These are phyloP conservation scores for Cheilosia scutellata DNA, from an alignment of 2,888 invertebrate genomes.

Conservation along the genomic window DNA sequence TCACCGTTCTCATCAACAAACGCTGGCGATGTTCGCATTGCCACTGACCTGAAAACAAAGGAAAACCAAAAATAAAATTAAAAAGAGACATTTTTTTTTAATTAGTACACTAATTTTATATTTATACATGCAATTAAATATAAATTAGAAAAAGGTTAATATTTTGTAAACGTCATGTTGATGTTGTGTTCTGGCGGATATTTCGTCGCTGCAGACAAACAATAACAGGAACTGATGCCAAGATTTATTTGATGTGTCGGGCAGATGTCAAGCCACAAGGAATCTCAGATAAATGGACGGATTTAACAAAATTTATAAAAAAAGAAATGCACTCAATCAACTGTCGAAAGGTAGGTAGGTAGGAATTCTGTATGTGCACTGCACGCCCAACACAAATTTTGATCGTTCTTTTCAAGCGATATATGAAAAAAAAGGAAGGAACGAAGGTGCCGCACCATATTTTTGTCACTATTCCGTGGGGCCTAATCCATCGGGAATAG, in stretches of 20 bases:
- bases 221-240: not conserved
- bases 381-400: slow-evolving; percentile 14
- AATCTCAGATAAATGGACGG: slow-evolving; percentile 10
- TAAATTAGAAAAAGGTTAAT: slow-evolving; percentile 52
- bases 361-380: too few relatives aligned
- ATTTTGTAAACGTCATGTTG: slow-evolving; percentile 43
- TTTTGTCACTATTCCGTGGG: slow-evolving; percentile 34
- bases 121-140: slow-evolving; percentile 43
- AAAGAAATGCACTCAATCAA: slow-evolving; percentile 33
- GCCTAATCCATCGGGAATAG: slow-evolving; percentile 15
- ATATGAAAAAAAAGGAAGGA: too few relatives aligned
- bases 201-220: slow-evolving; percentile 1
- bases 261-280: slow-evolving; percentile 51
- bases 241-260: slow-evolving; percentile 36
- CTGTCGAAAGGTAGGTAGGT: slow-evolving; percentile 1
- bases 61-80: slow-evolving; percentile 67
- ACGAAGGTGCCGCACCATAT: slow-evolving; percentile 21
- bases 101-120: slow-evolving; percentile 45
- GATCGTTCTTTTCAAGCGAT: not conserved
- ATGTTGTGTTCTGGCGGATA: not conserved
- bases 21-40: slow-evolving; percentile 83
- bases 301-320: slow-evolving; percentile 6
- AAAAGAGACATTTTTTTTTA: slow-evolving; percentile 24
- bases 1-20: slow-evolving; percentile 83
- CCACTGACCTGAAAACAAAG: slow-evolving; percentile 81